These are phyloP conservation scores for Nixonia krombeini DNA, from an alignment of 1,140 invertebrate genomes.

Conservation along the genomic window DNA sequence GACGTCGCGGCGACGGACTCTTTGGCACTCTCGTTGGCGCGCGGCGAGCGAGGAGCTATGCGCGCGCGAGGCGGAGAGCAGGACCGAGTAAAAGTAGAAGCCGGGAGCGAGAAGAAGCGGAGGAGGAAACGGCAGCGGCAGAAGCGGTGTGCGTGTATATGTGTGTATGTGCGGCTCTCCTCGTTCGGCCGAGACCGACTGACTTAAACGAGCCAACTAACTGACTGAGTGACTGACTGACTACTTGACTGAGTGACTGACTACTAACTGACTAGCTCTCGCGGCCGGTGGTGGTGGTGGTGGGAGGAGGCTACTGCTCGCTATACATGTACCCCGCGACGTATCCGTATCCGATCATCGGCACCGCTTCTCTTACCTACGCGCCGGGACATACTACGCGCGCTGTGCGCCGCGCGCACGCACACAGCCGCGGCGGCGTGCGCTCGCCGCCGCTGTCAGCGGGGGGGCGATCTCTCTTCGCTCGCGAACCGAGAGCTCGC, in stretches of 20 bases:
- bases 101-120: too few species aligned
- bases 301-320: constrained; percentile 35
- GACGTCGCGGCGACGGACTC: not conserved
- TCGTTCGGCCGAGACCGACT: constrained; percentile 13
- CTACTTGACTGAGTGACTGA: constrained; percentile 16
- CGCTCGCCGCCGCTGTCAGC: too few species aligned
- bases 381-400: too few species aligned
- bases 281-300: not conserved
- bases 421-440: too few species aligned
- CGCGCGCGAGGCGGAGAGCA: too few species aligned
- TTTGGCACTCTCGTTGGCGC: constrained; percentile 13
- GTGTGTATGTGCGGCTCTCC: not conserved
- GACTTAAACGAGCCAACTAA: constrained; percentile 16
- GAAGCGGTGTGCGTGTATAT: not conserved
- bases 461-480: too few species aligned
- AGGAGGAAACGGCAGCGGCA: too few species aligned
- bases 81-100: too few species aligned
- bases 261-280: constrained; percentile 36
- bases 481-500: constrained; percentile 29
- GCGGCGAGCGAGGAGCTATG: constrained; percentile 8
- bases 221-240: too few species aligned
- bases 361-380: constrained; percentile 10
- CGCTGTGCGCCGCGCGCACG: too few species aligned
- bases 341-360: constrained; percentile 35
- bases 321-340: constrained; percentile 2